A percentile compares a stretch with the other conserved stretches of the same genome.
Evolutionary conservation across 2,113 vertebrate species (phyloP).

Genomic region (Gambusia holbrooki): DNA sequence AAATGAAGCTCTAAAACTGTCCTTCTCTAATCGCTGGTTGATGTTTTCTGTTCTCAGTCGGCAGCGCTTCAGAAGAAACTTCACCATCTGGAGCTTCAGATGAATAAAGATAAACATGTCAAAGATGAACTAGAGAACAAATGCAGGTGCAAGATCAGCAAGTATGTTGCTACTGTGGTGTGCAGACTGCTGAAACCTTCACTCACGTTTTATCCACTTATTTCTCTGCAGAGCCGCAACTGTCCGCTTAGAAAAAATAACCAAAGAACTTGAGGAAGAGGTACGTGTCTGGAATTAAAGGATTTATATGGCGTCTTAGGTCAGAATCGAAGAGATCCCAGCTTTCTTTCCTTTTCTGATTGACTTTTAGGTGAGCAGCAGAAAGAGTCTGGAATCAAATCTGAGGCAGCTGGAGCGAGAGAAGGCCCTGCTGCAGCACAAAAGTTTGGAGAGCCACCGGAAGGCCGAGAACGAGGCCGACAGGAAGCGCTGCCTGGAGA

Average conservation of each 20-base stretch:
- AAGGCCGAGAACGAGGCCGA: conserved; percentile 96
- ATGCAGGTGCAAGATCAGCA: conserved; percentile 54
- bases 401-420: conserved; percentile 93
- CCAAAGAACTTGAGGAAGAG: conserved; percentile 96
- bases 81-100: conserved; percentile 87
- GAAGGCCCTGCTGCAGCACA: conserved; percentile 97
- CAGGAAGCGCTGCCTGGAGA: conserved; percentile 94
- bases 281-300: conserved; percentile 63
- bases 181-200: background rate
- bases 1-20: background rate
- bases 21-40: background rate
- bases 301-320: background rate
- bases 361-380: conserved; percentile 82
- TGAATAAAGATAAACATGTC: conserved; percentile 89
- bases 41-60: conserved; percentile 55
- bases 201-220: background rate
- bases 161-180: too few relatives aligned
- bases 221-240: conserved; percentile 82
- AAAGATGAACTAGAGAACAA: conserved; percentile 94
- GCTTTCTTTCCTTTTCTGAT: background rate
- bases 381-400: conserved; percentile 89
- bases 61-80: conserved; percentile 90
- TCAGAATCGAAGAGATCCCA: background rate
- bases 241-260: conserved; percentile 89
- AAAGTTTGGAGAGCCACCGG: conserved; percentile 92